phyloP scores from a whole-genome alignment of 2,797 vertebrate species.

The Tamandua tetradactyla region DNA sequence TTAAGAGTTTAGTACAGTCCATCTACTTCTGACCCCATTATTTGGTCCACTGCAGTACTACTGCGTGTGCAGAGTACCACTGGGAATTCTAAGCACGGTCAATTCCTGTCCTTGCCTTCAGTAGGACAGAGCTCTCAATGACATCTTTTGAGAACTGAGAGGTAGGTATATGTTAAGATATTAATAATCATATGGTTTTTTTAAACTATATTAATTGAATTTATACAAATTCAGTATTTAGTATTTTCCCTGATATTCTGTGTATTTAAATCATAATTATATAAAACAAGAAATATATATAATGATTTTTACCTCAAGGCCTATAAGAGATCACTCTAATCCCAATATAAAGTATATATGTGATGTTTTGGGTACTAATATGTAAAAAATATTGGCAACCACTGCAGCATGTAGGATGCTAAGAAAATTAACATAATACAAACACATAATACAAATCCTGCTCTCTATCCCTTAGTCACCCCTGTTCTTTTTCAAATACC shows the following conservation, averaged over 20 bases:
- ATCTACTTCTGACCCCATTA: background rate
- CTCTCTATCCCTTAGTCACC: background rate
- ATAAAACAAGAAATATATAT: background rate
- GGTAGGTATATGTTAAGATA: background rate
- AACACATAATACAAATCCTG: too few species aligned
- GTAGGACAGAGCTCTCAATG: background rate
- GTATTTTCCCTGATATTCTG: background rate
- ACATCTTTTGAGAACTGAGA: background rate
- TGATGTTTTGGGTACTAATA: background rate
- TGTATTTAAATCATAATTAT: background rate
- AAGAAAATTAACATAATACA: too few species aligned
- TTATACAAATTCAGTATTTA: background rate
- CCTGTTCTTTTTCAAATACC: background rate
- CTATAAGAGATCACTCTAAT: background rate
- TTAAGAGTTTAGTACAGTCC: background rate
- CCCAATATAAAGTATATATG: background rate
- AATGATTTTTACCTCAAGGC: background rate
- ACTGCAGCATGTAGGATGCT: too few species aligned
- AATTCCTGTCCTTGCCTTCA: background rate
- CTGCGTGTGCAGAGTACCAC: background rate
- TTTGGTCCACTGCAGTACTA: accelerated
- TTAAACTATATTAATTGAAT: background rate
- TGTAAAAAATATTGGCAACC: background rate
- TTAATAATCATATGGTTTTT: background rate
- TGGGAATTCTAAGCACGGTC: background rate